Evolutionary conservation across 2,113 vertebrate genomes (phyloP), one percentile per base, ranked within the genome.

Genomic region (Urocolius indicus): DNA sequence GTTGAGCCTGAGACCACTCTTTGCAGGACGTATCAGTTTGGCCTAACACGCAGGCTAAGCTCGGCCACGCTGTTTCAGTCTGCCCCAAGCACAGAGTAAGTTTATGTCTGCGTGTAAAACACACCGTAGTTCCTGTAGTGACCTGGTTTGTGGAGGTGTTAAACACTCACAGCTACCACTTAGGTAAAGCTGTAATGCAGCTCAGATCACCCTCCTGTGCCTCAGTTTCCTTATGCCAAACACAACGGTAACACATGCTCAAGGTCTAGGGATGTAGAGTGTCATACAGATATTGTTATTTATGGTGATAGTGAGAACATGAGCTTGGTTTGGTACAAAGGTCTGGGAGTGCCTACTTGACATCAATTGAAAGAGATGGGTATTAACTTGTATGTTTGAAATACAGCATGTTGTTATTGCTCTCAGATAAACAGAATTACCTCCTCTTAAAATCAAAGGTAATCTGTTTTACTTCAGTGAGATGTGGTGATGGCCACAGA

Each of bases 371-470:
- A 83, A 79, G 62, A 77, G 62, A 88, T 15, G 61, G 30, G 46
- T 68, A 85, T 91, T 65, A 87, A 83, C 32, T 68, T 55, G 55
- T 4, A 16, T 41, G 54, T 80, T 89, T 93, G 89, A 92, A 93
- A 76, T 79, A 57, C 51, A 87, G 65, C 5, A 2, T 65, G 74
- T 61, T 85, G 80, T 87, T 91, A 90, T 26, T 95, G 71, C 75
- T 89, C 55, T 93, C 78, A 90, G 68, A 87, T 68, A 90, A 96
- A 95, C 49, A 89, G 66, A 95, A 93, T 75, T 72, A 24, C 17
- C 66, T 89, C 67, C 79, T 90, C 85, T 91, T 67, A 69, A 96
- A 95, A 95, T 59, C 67, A 94, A 81, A 90, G 58, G 61, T 72
- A 84, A 88, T 63, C 67, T 95, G 67, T 57, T 94, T 87, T 75